These are phyloP conservation scores for Rhinatrema bivittatum DNA, from an alignment of 2,797 vertebrate species.

Conservation along the genomic window DNA sequence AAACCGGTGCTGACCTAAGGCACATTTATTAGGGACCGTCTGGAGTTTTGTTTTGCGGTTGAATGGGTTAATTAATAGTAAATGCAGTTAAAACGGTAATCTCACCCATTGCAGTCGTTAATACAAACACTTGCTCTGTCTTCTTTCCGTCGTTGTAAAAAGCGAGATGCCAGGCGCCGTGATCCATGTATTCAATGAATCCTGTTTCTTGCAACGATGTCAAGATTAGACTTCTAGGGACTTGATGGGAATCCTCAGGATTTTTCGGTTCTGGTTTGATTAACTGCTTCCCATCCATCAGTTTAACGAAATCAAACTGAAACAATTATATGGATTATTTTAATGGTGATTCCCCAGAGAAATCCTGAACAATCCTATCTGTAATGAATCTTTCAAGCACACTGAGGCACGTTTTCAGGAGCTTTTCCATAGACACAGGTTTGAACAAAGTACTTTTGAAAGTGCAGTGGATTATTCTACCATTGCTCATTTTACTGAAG, in stretches of 20 bases:
- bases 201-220: constrained; percentile 85
- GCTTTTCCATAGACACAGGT: constrained; percentile 6
- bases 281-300: constrained; percentile 89
- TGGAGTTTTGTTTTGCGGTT: too few relatives aligned
- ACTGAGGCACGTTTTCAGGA: background rate
- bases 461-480: background rate
- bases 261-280: constrained; percentile 72
- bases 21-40: too few relatives aligned
- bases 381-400: background rate
- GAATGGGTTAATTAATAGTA: constrained; percentile 54
- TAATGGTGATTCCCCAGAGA: constrained; percentile 3
- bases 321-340: constrained; percentile 37
- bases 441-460: background rate
- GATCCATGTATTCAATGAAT: constrained; percentile 94
- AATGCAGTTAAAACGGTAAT: constrained; percentile 29
- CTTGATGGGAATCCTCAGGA: constrained; percentile 66
- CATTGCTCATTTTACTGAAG: background rate
- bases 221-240: constrained; percentile 78
- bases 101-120: constrained; percentile 86
- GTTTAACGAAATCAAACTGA: constrained; percentile 94
- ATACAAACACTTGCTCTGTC: constrained; percentile 84
- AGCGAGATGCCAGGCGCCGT: constrained; percentile 88
- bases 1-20: too few relatives aligned
- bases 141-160: constrained; percentile 93
- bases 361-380: background rate